Base-by-base conservation (phyloP, 2,113 vertebrate species). In the Chaetorhynchus papuensis region DNA sequence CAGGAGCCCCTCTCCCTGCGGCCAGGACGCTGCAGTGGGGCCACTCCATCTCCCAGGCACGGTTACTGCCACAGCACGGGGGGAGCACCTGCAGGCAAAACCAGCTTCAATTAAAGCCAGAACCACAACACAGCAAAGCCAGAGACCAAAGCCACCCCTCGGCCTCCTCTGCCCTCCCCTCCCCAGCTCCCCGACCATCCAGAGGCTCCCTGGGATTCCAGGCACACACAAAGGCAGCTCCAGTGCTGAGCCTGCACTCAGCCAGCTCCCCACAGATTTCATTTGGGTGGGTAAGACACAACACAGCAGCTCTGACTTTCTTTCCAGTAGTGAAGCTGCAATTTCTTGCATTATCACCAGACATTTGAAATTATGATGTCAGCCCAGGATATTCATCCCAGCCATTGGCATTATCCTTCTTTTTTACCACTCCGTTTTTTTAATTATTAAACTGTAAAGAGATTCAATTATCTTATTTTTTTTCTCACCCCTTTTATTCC, bases 141-240 rank as follows among this genome's bases (percentile, higher is more conserved):
- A 28, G 52, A 85, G 33, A 10, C 3, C 27, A 19, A 19, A 20
- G 1, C 41, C 66, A 5, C 0, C 45, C 66, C 52, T 15, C 5
- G 2, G 27, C 30, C 23, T 20, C 63, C 56, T 10, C 10, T 41
- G 30, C 31, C 56, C 82, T 54, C 13, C 50, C 9, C 45, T 47
- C 41, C 41, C 22, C 68, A 35, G 53, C 37, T 15, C 19, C 35
- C 61, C 54, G 6, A 7, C 1, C 42, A 13, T 0, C 37, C 83
- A 33, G 37, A 0, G 1, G 0, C 12, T 12, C 47, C 19, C 70
- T 28, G 83, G 45, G 31, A 11, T 21, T 3, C 39, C 15, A 1
- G 0, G 8, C 7, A 23, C 63, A 7, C 31, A 1, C 2, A 0
- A 2, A 45, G 12, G 80, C 53, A 64, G 44, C 63, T 69, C 37